phyloP scores from a whole-genome alignment of 2,113 vertebrate species.

The Cranoglanis bouderius region DNA sequence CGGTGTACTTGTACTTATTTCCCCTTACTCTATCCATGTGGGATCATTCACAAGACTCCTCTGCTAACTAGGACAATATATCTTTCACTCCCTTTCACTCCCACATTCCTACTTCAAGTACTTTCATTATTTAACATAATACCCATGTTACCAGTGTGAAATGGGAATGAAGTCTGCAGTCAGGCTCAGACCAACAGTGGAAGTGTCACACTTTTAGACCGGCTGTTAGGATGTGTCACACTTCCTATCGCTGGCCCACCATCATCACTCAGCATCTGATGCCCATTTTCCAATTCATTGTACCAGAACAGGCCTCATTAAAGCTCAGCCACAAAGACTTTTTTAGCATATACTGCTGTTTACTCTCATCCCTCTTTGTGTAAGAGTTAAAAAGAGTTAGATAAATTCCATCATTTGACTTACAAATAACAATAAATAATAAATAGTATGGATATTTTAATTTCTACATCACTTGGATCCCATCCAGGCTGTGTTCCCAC shows the following conservation, averaged over 20 bases:
- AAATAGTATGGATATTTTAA: background rate
- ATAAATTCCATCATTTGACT: background rate
- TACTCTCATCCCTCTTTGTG: too few species aligned
- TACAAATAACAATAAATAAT: background rate
- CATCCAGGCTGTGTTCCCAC: background rate
- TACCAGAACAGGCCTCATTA: background rate
- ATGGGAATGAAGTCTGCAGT: background rate
- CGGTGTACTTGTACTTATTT: too few species aligned
- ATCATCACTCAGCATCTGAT: background rate
- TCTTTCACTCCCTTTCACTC: background rate
- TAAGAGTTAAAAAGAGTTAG: too few species aligned
- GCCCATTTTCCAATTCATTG: background rate
- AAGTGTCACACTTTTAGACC: background rate
- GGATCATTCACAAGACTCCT: too few species aligned
- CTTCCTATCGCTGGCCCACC: constrained; percentile 18
- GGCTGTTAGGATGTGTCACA: constrained; percentile 16
- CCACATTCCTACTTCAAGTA: background rate
- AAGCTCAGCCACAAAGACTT: too few species aligned
- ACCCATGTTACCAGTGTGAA: background rate
- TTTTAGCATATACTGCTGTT: too few species aligned
- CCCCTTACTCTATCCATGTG: too few species aligned
- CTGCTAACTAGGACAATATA: too few species aligned
- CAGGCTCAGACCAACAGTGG: background rate
- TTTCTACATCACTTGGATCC: background rate
- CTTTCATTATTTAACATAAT: background rate